Percentiles rank a stretch among this genome's conserved stretches.
Conservation (phyloP, 2,888 invertebrate species). For the Thera obeliscata region DNA sequence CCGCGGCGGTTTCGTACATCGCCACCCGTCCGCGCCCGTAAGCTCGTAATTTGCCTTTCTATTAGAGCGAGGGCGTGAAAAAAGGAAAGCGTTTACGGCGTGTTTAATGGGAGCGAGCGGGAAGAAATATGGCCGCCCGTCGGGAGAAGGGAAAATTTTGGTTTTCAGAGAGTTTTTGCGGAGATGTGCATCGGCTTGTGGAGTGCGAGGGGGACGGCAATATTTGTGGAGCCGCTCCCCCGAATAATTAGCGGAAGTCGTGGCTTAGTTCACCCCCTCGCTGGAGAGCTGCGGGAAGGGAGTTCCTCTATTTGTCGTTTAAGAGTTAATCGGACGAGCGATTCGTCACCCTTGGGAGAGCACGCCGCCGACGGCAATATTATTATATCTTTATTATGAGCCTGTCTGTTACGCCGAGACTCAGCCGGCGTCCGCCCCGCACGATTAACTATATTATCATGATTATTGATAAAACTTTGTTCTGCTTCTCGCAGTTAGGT, state of each 20-base stretch:
- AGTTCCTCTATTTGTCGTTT: slow-evolving; percentile 84
- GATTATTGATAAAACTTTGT: slow-evolving; percentile 80
- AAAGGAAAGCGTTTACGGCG: slow-evolving; percentile 85
- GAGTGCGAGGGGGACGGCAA: slow-evolving; percentile 74
- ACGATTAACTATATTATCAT: slow-evolving; percentile 70
- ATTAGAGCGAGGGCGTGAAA: slow-evolving; percentile 85
- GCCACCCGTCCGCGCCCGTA: slow-evolving; percentile 84
- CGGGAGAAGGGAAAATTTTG: slow-evolving; percentile 83
- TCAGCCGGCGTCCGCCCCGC: slow-evolving; percentile 57
- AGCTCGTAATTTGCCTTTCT: slow-evolving; percentile 85
- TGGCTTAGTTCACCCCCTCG: slow-evolving; percentile 80
- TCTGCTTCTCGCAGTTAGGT: slow-evolving; percentile 45
- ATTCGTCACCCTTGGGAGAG: slow-evolving; percentile 83
- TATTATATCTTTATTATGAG: slow-evolving; percentile 83
- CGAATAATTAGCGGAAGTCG: slow-evolving; percentile 83
- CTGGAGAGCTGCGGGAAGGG: slow-evolving; percentile 75
- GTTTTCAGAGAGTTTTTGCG: slow-evolving; percentile 83
- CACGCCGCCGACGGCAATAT: slow-evolving; percentile 67
- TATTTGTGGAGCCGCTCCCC: slow-evolving; percentile 72
- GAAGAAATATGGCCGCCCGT: slow-evolving; percentile 83
- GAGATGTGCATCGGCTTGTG: slow-evolving; percentile 80
- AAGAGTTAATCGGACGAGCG: slow-evolving; percentile 84
- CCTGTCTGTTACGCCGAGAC: slow-evolving; percentile 54
- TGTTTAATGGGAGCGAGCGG: slow-evolving; percentile 84
- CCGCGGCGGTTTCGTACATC: slow-evolving; percentile 80